A percentile compares a stretch with the other conserved stretches of the same genome.
Evolutionary conservation across 2,888 invertebrate genomes (phyloP).

Genomic region (Limnephilus auricula): DNA sequence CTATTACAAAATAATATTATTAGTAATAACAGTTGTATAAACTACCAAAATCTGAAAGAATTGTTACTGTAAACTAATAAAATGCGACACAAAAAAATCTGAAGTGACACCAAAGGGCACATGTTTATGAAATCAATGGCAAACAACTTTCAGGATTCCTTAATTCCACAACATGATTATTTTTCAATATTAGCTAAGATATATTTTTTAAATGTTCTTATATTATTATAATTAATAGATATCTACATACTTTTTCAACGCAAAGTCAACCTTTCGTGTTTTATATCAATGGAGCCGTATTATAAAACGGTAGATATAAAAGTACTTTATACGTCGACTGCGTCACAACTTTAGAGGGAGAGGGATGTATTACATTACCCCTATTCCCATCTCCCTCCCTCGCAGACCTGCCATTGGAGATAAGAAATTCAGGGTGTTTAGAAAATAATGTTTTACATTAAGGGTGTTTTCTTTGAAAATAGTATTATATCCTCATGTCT

Average conservation of each 20-base stretch:
- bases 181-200: too few relatives aligned
- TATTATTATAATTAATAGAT: too few relatives aligned
- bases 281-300: not conserved
- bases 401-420: constrained; percentile 25
- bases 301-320: constrained; percentile 29
- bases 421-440: constrained; percentile 31
- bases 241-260: not conserved
- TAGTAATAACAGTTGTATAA: too few relatives aligned
- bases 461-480: constrained; percentile 11
- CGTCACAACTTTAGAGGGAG: constrained; percentile 10
- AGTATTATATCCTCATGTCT: constrained; percentile 1
- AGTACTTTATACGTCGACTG: constrained; percentile 22
- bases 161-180: too few relatives aligned
- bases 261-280: not conserved
- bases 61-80: too few relatives aligned
- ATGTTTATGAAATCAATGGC: too few relatives aligned
- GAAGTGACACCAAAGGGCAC: too few relatives aligned
- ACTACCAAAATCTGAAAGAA: too few relatives aligned
- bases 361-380: constrained; percentile 10
- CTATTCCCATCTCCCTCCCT: not conserved
- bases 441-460: constrained; percentile 25
- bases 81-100: too few relatives aligned
- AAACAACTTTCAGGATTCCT: too few relatives aligned
- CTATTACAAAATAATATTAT: too few relatives aligned
- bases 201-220: too few relatives aligned